Base-by-base conservation (phyloP, 2,888 invertebrate species). In the Lasioglossum malachurum region DNA sequence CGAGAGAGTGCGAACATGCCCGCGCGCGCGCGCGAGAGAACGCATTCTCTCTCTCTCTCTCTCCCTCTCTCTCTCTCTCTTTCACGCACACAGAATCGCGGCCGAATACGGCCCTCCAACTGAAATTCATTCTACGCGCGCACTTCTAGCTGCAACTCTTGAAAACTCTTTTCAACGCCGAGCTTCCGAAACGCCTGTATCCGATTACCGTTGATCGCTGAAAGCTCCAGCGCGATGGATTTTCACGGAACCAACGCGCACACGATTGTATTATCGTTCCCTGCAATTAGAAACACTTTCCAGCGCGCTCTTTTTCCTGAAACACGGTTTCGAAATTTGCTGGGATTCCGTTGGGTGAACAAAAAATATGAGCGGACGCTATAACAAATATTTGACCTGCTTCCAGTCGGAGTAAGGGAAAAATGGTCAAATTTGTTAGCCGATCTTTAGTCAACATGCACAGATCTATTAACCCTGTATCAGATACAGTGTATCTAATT, bases 111-210 rank as follows among this genome's bases (percentile, higher is more conserved):
- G 83, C 75, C 86, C 87, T 90, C 83, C 83, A 90, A 80, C 84
- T 38, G 78, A 90, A 89, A 89, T 90, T 90, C 91, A 85, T 90
- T 89, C 86, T 86, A 87, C 89, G 86, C 80, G 84, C 75, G 83
- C 87, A 81, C 83, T 88, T 88, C 84, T 88, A 72, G 72, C n/a
- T 75, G 80, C 64, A 82, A 80, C 90, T 83, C 90, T 87, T 90
- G 84, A 85, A 88, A 88, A 90, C 89, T 90, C 86, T 87, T 87
- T 87, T 69, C 78, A 87, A 31, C 75, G 57, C 78, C 71, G 60
- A 74, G 44, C 82, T 77, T 74, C 86, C 80, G 64, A 83, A 87
- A 86, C 46, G 31, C 79, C 64, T 1, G 72, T 76, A 76, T 57
- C 46, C 69, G 74, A 80, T 85, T 75, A 78, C 78, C 19, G 77